Evolutionary conservation across 92 coral and sea anemone species (phyloP).

Genomic region (Blastomussa wellsi): DNA sequence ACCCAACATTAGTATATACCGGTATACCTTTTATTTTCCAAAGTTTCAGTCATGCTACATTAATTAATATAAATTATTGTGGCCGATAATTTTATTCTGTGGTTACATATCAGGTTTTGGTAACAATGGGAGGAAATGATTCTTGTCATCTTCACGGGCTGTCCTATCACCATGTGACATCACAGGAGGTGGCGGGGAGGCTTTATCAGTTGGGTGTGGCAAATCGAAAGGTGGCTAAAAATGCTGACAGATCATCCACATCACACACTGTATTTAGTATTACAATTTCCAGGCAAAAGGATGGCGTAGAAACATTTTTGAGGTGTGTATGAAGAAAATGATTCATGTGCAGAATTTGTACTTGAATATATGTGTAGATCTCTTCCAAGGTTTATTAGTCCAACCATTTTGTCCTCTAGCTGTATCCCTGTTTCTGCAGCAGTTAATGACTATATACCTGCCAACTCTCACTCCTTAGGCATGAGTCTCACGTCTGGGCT

Average conservation of each 20-base stretch:
- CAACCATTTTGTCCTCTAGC: not conserved
- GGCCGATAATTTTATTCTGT: not conserved
- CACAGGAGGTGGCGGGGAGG: slow-evolving; percentile 54
- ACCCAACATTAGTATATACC: no score
- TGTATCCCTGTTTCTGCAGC: no score
- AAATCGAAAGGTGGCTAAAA: slow-evolving; percentile 24
- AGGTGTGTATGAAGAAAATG: slow-evolving; percentile 27
- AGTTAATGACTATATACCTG: no score
- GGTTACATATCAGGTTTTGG: slow-evolving; percentile 49
- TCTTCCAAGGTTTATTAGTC: not conserved
- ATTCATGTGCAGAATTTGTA: no score
- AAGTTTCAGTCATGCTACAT: not conserved
- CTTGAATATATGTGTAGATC: no score
- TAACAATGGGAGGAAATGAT: slow-evolving; percentile 45
- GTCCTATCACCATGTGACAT: slow-evolving; percentile 40
- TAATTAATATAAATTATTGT: not conserved
- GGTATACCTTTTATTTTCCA: no score
- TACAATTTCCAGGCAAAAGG: slow-evolving; percentile 52
- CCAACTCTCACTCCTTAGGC: no score
- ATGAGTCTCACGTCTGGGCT: no score
- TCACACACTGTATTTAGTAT: slow-evolving; percentile 68
- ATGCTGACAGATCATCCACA: slow-evolving; percentile 49
- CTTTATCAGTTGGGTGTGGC: slow-evolving; percentile 49
- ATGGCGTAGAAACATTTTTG: slow-evolving; percentile 45
- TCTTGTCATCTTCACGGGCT: slow-evolving; percentile 59